A percentile compares a stretch with the other conserved stretches of the same genome.
These are phyloP conservation scores for Pampus argenteus DNA, from an alignment of 2,797 vertebrate genomes.

Conservation along the genomic window DNA sequence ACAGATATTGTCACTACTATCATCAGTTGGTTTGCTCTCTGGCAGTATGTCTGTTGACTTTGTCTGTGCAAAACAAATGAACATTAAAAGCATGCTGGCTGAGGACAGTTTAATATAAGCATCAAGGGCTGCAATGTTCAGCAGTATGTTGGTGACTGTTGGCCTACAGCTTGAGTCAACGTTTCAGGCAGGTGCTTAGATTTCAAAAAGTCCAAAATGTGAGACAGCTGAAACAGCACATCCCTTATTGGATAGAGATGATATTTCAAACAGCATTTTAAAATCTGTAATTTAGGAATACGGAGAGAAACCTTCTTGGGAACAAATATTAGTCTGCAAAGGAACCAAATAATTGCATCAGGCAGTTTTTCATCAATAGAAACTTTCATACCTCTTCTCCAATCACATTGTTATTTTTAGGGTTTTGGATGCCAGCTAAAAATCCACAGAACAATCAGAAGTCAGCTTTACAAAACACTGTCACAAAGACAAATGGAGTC, in stretches of 20 bases:
- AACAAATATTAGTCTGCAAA: conserved; percentile 35
- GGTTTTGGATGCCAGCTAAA: conserved; percentile 66
- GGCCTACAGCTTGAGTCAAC: conserved; percentile 20
- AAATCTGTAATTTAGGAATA: conserved; percentile 8
- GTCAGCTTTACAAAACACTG: conserved; percentile 76
- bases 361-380: conserved; percentile 45
- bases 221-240: not conserved
- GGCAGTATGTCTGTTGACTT: conserved; percentile 2
- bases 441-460: conserved; percentile 66
- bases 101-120: conserved; percentile 33
- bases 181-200: conserved; percentile 10
- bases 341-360: conserved; percentile 55
- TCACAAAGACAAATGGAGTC: conserved; percentile 74
- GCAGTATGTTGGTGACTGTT: conserved; percentile 34
- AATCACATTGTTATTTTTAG: conserved; percentile 74
- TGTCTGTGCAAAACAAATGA: conserved; percentile 28
- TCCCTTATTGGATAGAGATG: conserved; percentile 20
- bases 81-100: conserved; percentile 62
- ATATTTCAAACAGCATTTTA: conserved; percentile 43
- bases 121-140: too few species aligned
- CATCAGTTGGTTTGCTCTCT: not conserved
- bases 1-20: not conserved
- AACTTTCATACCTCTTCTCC: conserved; percentile 55
- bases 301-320: conserved; percentile 13
- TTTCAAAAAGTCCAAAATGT: not conserved